These are phyloP conservation scores for Cinclus cinclus DNA, from an alignment of 2,113 vertebrate species.

Conservation along the genomic window DNA sequence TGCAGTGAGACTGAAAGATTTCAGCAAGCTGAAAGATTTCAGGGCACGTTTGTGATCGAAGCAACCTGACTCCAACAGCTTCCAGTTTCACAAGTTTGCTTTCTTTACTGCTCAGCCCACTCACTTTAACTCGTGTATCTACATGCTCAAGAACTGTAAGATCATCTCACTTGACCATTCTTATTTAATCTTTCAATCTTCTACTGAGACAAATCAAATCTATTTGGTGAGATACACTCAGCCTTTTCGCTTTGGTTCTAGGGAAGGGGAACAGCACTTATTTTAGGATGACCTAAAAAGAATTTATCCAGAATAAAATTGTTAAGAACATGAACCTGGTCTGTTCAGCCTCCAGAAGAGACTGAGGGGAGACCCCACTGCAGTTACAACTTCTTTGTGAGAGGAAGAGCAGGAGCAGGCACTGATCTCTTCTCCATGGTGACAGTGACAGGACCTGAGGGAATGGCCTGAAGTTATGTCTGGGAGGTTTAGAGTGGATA, in stretches of 20 bases:
- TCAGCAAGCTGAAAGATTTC: background rate
- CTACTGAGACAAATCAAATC: background rate
- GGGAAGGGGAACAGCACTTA: background rate
- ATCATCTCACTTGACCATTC: background rate
- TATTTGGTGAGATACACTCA: background rate
- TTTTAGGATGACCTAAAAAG: background rate
- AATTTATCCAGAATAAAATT: background rate
- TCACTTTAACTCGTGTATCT: background rate
- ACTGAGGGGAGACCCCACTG: background rate
- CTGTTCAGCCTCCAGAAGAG: background rate
- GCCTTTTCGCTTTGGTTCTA: background rate
- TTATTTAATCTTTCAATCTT: background rate
- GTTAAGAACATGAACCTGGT: background rate
- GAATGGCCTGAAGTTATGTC: background rate
- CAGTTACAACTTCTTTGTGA: background rate
- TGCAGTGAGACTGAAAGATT: background rate
- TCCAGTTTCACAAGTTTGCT: background rate
- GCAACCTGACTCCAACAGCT: background rate
- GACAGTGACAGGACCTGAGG: background rate
- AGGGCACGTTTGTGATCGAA: background rate
- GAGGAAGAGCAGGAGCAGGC: background rate
- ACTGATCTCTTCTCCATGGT: background rate
- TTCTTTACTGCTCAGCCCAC: background rate
- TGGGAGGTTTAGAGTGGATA: rapidly evolving
- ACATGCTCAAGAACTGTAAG: background rate